These are phyloP conservation scores for Chaenogobius annularis DNA, from an alignment of 2,113 vertebrate species.

Conservation along the genomic window DNA sequence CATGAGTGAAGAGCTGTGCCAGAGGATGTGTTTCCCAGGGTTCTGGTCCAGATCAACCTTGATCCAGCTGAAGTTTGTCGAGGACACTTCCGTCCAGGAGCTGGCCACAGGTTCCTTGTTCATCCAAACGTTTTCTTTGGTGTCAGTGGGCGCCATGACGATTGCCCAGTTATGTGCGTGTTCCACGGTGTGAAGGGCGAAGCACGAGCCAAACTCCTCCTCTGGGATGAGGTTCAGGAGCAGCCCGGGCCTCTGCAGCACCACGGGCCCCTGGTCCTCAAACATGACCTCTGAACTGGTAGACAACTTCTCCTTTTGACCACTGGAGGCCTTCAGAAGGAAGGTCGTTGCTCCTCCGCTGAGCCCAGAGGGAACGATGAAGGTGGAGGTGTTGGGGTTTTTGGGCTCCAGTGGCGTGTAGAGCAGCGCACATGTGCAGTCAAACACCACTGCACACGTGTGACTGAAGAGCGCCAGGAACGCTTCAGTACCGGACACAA, in stretches of 20 bases:
- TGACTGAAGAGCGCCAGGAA: conserved; percentile 65
- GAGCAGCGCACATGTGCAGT: conserved; percentile 65
- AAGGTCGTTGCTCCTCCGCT: rapidly evolving
- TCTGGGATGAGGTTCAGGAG: conserved; percentile 58
- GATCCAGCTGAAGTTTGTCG: not conserved
- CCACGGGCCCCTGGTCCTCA: rapidly evolving
- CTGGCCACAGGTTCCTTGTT: rapidly evolving
- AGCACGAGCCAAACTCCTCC: conserved; percentile 60
- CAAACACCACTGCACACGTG: conserved; percentile 18
- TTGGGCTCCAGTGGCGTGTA: conserved; percentile 42
- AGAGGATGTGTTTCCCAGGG: rapidly evolving
- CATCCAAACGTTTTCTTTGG: not conserved
- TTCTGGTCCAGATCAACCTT: rapidly evolving
- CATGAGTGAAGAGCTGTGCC: conserved; percentile 63
- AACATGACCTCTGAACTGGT: not conserved
- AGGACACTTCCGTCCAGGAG: rapidly evolving
- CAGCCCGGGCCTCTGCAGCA: conserved; percentile 32
- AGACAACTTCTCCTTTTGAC: rapidly evolving
- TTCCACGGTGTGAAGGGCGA: not conserved
- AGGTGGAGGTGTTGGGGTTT: rapidly evolving
- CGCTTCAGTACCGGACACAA: rapidly evolving
- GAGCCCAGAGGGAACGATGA: conserved; percentile 41
- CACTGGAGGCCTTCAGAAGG: conserved; percentile 27
- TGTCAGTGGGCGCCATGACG: conserved; percentile 40
- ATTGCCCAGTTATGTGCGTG: rapidly evolving